phyloP scores from a whole-genome alignment of 2,113 vertebrate species.

The Bostrychus sinensis region DNA sequence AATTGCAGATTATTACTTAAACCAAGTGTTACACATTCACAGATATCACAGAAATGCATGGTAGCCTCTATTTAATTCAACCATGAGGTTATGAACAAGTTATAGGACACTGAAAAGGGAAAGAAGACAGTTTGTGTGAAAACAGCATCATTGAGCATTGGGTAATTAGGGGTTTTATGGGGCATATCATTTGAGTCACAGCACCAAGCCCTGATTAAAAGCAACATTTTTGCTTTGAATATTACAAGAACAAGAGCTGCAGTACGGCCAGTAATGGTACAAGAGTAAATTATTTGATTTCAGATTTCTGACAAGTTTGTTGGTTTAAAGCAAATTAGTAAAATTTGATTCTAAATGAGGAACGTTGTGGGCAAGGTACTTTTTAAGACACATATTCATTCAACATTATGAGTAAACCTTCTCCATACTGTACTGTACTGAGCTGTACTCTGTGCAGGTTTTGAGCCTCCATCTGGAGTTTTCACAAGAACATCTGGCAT shows the following conservation, averaged over 20 bases:
- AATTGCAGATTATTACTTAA: background rate
- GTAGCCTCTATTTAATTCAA: constrained; percentile 57
- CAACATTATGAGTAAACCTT: constrained; percentile 32
- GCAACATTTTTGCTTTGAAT: constrained; percentile 41
- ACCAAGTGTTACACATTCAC: background rate
- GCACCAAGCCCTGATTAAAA: constrained; percentile 69
- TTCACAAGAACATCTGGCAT: constrained; percentile 22
- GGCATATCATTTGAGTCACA: constrained; percentile 78
- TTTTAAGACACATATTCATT: background rate
- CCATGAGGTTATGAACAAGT: constrained; percentile 39
- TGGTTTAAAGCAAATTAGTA: background rate
- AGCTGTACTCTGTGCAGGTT: constrained; percentile 34
- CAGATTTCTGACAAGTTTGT: background rate
- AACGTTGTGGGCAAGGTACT: background rate
- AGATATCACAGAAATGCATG: background rate
- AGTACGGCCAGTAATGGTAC: constrained; percentile 15
- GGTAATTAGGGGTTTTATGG: constrained; percentile 81
- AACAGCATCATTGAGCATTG: constrained; percentile 58
- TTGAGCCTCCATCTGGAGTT: constrained; percentile 43
- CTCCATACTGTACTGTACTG: constrained; percentile 20
- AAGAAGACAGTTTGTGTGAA: constrained; percentile 27
- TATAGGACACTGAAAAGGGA: constrained; percentile 27
- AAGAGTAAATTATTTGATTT: constrained; percentile 1
- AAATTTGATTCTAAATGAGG: background rate
- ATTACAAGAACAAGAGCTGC: constrained; percentile 22